Evolutionary conservation across 2,888 invertebrate genomes (phyloP), one percentile per base, ranked within the genome.

Genomic region (Tiphia femorata): DNA sequence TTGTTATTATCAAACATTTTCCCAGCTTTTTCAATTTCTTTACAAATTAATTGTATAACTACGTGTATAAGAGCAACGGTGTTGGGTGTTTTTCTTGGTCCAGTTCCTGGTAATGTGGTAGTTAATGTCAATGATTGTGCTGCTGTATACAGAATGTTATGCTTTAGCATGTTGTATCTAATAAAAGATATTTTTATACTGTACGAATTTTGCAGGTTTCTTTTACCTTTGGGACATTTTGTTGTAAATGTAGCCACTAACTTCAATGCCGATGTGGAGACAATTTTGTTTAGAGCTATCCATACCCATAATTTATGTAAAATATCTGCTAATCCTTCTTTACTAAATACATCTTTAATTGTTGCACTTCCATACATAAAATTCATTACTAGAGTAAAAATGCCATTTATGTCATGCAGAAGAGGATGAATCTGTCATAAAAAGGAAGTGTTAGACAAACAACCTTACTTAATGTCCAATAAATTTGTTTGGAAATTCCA

Each of bases 251-350:
- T 89, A 49, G 87, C 86, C 35, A 92, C 72, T 65, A 91, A 82
- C 69, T 87, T 86, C 49, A 91, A 80, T 12, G 86, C 85, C 14
- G 87, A 86, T 1, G 84, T 81, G 3, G 89, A 74, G 33, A 88
- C 79, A 42, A 80, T 82, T 44, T 87, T 88, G 19, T 88, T 88
- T 69, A 88, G 84, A 75, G 86, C 86, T 70, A 88, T 87, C 90
- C 91, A 91, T 2, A 87, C 84, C 91, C 91, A 91, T 67, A 91
- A 81, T 64, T 89, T 88, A 72, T 88, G 88, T 8, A 90, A 75
- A 0, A 88, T 85, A 59, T 88, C 86, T 0, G 89, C 86, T 21
- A 91, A 76, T 48, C 87, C 87, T 30, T 86, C 82, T 19, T 86
- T 84, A 0, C 87, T 87, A 21, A 88, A 86, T 25, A 82, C 81